Conservation (phyloP, 2,797 vertebrate genomes). For the Sciurus vulgaris region DNA sequence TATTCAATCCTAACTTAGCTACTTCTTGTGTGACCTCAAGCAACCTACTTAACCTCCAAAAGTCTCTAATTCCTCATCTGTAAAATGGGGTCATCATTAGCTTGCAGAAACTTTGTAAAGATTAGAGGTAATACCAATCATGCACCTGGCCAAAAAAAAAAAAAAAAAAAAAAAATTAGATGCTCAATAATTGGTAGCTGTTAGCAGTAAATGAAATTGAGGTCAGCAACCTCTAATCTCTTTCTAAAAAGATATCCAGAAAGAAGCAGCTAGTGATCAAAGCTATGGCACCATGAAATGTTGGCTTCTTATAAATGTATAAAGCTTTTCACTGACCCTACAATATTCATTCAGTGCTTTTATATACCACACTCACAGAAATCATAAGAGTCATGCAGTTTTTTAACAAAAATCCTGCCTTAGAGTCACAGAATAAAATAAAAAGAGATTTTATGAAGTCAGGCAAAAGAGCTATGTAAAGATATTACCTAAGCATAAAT, state of each 20-base stretch:
- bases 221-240: neutral
- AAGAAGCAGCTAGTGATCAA: neutral
- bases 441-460: slow-evolving; percentile 54
- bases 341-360: neutral
- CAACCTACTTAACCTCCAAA: neutral
- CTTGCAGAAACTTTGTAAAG: neutral
- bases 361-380: neutral
- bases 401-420: neutral
- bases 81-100: neutral
- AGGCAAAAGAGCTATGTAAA: slow-evolving; percentile 49
- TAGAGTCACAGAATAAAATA: slow-evolving; percentile 25
- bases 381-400: neutral
- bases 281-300: neutral
- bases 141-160: neutral
- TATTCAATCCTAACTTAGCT: neutral
- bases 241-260: neutral
- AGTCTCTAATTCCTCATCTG: neutral
- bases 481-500: neutral
- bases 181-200: neutral
- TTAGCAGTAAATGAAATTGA: slow-evolving; percentile 30
- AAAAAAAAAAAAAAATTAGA: neutral
- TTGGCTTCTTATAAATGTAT: neutral
- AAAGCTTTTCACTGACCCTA: neutral
- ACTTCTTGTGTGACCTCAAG: slow-evolving; percentile 18
- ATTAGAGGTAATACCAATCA: neutral